These are phyloP conservation scores for Calliphora vicina DNA, from an alignment of 1,140 invertebrate genomes.

Conservation along the genomic window DNA sequence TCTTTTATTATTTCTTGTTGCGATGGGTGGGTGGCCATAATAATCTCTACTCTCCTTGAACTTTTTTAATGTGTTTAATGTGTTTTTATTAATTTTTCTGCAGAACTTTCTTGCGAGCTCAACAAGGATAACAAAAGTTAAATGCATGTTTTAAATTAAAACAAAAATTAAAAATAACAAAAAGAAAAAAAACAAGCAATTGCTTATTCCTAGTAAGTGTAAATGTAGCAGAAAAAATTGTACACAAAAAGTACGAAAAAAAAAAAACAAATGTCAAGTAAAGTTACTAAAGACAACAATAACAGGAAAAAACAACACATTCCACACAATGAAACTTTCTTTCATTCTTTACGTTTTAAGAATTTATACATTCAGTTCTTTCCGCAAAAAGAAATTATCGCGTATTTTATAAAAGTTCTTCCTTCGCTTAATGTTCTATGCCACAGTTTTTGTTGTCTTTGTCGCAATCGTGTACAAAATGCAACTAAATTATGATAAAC, in stretches of 20 bases:
- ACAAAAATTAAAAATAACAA: constrained; percentile 20
- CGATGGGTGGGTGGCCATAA: background rate
- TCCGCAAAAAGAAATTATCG: constrained; percentile 18
- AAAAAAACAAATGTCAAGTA: constrained; percentile 9
- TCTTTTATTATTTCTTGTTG: background rate
- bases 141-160: constrained; percentile 31
- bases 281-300: constrained; percentile 20
- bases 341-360: background rate
- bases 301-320: constrained; percentile 24
- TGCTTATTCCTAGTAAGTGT: constrained; percentile 15
- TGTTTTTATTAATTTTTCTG: constrained; percentile 27
- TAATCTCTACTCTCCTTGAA: constrained; percentile 22
- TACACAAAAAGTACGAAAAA: no score
- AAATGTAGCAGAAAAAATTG: background rate
- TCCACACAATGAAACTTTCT: constrained; percentile 3
- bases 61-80: constrained; percentile 33
- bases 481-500: constrained; percentile 21
- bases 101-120: background rate
- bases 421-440: background rate
- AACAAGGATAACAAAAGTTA: constrained; percentile 31
- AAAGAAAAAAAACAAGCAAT: background rate
- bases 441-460: background rate
- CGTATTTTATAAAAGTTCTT: background rate
- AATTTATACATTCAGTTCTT: background rate
- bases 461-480: background rate